These are phyloP conservation scores for Troilus luridus DNA, from an alignment of 2,888 invertebrate genomes.

Conservation along the genomic window DNA sequence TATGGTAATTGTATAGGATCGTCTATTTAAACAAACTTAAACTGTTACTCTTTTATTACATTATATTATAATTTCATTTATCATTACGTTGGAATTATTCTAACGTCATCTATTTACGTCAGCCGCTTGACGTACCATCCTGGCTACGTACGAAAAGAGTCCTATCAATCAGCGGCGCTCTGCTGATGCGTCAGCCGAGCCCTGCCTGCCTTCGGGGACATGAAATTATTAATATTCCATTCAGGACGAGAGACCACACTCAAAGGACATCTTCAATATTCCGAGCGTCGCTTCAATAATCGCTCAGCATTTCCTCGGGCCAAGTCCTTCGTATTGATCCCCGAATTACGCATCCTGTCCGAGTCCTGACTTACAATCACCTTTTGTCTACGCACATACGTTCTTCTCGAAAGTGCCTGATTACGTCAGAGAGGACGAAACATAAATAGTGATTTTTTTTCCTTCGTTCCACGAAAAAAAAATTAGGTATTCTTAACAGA, in stretches of 20 bases:
- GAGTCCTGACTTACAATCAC: not conserved
- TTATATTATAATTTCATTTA: no score
- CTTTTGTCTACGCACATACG: slow-evolving; percentile 9
- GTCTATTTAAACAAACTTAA: no score
- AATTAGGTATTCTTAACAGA: slow-evolving; percentile 8
- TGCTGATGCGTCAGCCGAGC: not conserved
- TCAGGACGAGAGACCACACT: not conserved
- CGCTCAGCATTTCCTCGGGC: slow-evolving; percentile 23
- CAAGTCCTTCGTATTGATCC: slow-evolving; percentile 41
- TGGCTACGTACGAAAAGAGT: not conserved
- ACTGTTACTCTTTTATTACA: no score
- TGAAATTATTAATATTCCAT: slow-evolving; percentile 25
- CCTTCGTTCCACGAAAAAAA: not conserved
- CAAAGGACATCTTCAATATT: slow-evolving; percentile 15
- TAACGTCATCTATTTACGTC: no score
- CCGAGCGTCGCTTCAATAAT: not conserved
- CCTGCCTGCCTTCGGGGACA: not conserved
- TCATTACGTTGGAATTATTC: no score
- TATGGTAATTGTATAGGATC: no score
- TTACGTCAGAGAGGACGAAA: not conserved
- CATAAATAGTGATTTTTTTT: not conserved
- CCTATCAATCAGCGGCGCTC: not conserved
- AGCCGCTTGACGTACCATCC: no score
- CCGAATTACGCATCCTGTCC: slow-evolving; percentile 15
- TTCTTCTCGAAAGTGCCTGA: not conserved